These are phyloP conservation scores for Brachyalestes nurse DNA, from an alignment of 2,797 vertebrate species.

Conservation along the genomic window DNA sequence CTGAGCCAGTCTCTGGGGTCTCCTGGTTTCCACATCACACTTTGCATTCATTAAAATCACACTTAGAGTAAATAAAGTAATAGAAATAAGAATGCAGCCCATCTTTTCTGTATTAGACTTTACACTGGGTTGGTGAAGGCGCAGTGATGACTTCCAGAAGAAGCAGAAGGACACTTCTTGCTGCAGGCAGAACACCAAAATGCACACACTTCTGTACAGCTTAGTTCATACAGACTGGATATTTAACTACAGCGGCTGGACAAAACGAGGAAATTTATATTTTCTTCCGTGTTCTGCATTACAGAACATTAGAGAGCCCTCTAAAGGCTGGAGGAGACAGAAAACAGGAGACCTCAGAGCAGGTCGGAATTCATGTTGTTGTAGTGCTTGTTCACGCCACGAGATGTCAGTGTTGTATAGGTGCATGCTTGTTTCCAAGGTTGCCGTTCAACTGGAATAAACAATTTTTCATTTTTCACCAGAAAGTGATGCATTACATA, in stretches of 20 bases:
- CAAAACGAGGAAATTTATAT: background rate
- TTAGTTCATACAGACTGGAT: background rate
- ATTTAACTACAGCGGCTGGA: background rate
- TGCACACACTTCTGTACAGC: too few species aligned
- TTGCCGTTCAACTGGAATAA: background rate
- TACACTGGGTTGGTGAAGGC: background rate
- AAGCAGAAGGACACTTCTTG: too few species aligned
- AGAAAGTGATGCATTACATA: too few species aligned
- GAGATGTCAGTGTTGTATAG: slow-evolving; percentile 43
- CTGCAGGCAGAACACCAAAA: background rate
- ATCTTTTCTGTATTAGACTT: slow-evolving; percentile 21
- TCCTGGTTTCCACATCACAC: slow-evolving; percentile 15
- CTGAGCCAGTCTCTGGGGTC: slow-evolving; percentile 12
- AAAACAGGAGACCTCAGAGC: background rate
- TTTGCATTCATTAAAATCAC: slow-evolving; percentile 4
- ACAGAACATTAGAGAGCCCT: slow-evolving; percentile 25
- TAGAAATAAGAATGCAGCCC: background rate
- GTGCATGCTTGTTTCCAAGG: background rate
- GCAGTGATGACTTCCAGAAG: background rate
- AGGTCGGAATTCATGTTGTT: background rate
- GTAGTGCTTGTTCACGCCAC: slow-evolving; percentile 19
- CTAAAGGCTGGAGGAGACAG: slow-evolving; percentile 52
- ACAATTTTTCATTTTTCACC: too few species aligned
- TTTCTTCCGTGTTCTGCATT: slow-evolving; percentile 24
- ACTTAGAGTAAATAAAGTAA: slow-evolving; percentile 1